Conservation (phyloP, 2,888 invertebrate genomes). For the Calephelis perditalis region DNA sequence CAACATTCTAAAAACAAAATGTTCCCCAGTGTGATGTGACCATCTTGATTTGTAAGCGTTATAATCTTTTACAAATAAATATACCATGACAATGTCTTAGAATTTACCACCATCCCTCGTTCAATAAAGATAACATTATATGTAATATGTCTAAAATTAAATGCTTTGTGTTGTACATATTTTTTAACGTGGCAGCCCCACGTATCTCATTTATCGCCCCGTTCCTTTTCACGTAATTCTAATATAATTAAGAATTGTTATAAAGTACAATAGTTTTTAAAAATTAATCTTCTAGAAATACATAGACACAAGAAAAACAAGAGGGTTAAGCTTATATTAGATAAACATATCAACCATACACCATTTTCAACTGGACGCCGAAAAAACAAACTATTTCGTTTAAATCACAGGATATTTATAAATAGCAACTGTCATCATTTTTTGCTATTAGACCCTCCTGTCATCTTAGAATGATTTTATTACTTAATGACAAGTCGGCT, state of each 20-base stretch:
- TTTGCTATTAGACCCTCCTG: neutral
- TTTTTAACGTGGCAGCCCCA: constrained; percentile 45
- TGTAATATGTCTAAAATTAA: constrained; percentile 76
- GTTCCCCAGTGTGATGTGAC: constrained; percentile 63
- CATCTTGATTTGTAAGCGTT: constrained; percentile 50
- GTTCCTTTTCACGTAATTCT: constrained; percentile 63
- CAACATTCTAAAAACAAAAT: constrained; percentile 46
- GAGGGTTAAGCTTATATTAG: constrained; percentile 64
- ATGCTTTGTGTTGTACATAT: constrained; percentile 76
- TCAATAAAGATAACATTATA: constrained; percentile 68
- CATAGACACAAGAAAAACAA: constrained; percentile 63
- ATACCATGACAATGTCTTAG: constrained; percentile 49
- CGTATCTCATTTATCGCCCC: constrained; percentile 44
- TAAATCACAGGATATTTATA: neutral
- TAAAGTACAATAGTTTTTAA: constrained; percentile 67
- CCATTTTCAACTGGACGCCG: constrained; percentile 37
- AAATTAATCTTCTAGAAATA: constrained; percentile 69
- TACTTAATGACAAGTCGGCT: neutral
- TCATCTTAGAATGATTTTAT: neutral
- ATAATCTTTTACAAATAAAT: constrained; percentile 53
- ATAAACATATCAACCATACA: constrained; percentile 34
- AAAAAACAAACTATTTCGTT: constrained; percentile 20
- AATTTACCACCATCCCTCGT: constrained; percentile 50
- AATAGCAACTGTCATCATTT: neutral
- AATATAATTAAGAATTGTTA: constrained; percentile 66